Evolutionary conservation across 1,140 invertebrate genomes (phyloP).

Genomic region (Pantala flavescens): DNA sequence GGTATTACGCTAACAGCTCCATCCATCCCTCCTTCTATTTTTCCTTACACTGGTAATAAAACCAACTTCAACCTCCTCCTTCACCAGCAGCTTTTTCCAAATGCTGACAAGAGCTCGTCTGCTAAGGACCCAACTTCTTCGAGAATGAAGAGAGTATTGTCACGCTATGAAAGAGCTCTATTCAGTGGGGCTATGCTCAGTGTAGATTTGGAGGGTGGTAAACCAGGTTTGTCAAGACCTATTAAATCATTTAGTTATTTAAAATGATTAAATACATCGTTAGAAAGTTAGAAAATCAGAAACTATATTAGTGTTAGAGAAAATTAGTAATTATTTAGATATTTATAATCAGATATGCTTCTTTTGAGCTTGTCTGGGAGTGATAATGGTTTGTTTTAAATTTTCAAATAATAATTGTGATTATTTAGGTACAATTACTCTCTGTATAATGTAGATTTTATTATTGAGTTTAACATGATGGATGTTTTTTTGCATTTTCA

Average conservation of each 20-base stretch:
- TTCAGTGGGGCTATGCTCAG: slow-evolving; percentile 36
- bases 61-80: slow-evolving; percentile 72
- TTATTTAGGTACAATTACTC: no score
- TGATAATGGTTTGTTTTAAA: no score
- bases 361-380: no score
- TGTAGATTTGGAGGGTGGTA: slow-evolving; percentile 18
- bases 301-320: no score
- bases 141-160: slow-evolving; percentile 31
- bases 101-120: slow-evolving; percentile 28
- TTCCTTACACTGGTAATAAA: neutral
- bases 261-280: no score
- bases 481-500: neutral
- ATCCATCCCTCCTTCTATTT: slow-evolving; percentile 11
- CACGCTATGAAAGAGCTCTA: slow-evolving; percentile 47
- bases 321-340: no score
- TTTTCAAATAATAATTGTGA: no score
- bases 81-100: slow-evolving; percentile 63
- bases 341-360: no score
- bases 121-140: slow-evolving; percentile 34
- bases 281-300: no score
- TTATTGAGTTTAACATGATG: no score
- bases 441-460: no score
- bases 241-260: neutral
- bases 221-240: neutral
- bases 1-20: slow-evolving; percentile 44